Base-by-base conservation (phyloP, 2,797 vertebrate genomes). In the Acanthurus leucopareius region DNA sequence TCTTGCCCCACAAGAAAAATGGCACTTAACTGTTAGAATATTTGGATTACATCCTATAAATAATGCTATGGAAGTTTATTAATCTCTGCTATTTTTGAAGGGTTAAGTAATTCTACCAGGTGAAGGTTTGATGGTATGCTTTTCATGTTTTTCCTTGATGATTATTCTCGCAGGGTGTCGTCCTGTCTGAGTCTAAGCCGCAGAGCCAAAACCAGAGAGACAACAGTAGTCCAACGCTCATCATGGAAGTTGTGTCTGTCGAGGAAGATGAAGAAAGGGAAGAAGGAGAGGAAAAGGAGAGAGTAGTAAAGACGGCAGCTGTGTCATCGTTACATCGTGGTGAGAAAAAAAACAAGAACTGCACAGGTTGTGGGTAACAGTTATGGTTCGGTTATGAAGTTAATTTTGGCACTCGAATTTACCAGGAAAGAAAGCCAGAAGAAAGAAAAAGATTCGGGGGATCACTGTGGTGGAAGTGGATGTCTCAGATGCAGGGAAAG, bases 221-320 rank as follows among this genome's bases (percentile, higher is more conserved):
- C 69, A 70, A 73, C 79, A 64, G 83, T 53, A 87, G 87, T 74
- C 87, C 89, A 13, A 82, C 86, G 0, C 85, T 90, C 73, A 56
- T 89, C 85, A 89, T 89, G 88, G 90, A 92, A 67, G 89, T 80
- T 58, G 85, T 77, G 51, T 81, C 85, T 77, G 78, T 64, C 42
- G 88, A 69, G 40, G 87, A 89, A 2, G 79, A 91, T 32, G 90
- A 85, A 62, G 91, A 83, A 44, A 74, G 42, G 58, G 75, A 89
- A 11, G 89, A 84, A 57, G 64, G 51, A 61, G 82, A 91, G 61
- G 76, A 79, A 14, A 86, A 64, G 63, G 70, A 86, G 44, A 83
- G 65, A 80, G 75, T 28, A 28, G 70, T 40, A 56, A 89, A 82
- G 58, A 85, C 40, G 71, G 19, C 73, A 13, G 11, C 82, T 25